Conservation (phyloP, 2,113 vertebrate species). For the Plestiodon gilberti region DNA sequence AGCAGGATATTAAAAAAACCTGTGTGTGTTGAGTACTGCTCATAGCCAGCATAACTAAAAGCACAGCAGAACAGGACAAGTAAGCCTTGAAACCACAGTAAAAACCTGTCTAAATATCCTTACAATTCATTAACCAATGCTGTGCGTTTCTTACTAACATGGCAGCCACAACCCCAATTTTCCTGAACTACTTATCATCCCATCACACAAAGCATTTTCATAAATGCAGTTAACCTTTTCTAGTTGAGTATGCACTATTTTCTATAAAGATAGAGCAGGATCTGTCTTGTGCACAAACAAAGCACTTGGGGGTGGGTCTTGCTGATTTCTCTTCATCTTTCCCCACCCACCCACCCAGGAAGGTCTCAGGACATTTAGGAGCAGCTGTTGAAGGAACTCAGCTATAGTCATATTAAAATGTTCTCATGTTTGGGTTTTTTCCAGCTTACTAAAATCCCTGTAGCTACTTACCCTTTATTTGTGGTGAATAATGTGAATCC, state of each 20-base stretch:
- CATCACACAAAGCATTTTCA: no score
- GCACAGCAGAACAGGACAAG: neutral
- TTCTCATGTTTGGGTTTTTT: slow-evolving; percentile 1
- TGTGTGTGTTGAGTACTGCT: neutral
- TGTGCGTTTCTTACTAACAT: neutral
- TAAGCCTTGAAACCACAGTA: neutral
- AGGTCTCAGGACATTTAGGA: no score
- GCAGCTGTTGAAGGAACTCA: neutral
- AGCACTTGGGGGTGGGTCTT: no score
- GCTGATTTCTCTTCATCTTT: no score
- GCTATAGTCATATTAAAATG: neutral
- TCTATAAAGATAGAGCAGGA: no score
- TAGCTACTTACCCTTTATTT: fast-evolving
- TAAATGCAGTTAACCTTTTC: no score
- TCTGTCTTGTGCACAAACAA: no score
- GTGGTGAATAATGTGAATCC: no score
- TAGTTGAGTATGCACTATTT: no score
- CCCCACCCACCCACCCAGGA: no score
- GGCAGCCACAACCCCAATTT: neutral
- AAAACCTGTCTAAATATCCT: neutral
- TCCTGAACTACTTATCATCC: neutral
- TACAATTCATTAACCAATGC: neutral
- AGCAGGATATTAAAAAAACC: no score
- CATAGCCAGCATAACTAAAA: neutral
- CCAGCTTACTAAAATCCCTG: slow-evolving; percentile 30